Base-by-base conservation (phyloP, 2,113 vertebrate species). In the Perccottus glenii region DNA sequence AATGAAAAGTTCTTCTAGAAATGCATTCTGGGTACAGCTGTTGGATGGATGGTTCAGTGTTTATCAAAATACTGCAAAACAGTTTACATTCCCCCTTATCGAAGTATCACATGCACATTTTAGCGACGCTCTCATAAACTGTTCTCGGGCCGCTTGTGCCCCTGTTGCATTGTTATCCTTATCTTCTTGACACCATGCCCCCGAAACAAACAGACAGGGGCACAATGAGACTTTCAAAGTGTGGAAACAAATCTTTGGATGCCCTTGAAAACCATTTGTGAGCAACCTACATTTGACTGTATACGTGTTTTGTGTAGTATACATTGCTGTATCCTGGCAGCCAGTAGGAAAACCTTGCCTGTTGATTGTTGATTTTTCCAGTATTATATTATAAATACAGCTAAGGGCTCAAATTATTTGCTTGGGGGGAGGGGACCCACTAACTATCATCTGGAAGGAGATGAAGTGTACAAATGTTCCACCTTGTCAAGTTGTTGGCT, bases 11-110 rank as follows among this genome's bases (percentile, higher is more conserved):
- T 64, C 19, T n/a, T 50, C 60, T 3, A 44, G 58, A 68, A 27
- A 55, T 15, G 50, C 55, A 60, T 38, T 7, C 40, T 4, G 3
- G 58, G 19, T 36, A 11, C 53, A 40, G 77, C 44, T 67, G 70
- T 64, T 9, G 44, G 51, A 51, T 45, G 61, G 67, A 63, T 12
- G 36, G 33, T 16, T 44, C 44, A 60, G 38, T 78, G 81, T 84
- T 87, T 84, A 78, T 64, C 10, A 43, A 65, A 55, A 83, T 27
- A 65, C 78, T 45, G 64, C 75, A 64, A 70, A 76, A 81, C 87
- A 77, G 79, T 88, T 88, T 87, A 89, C 77, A 67, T 64, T 73
- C 56, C 44, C 38, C 51, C 81, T 89, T 89, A 87, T 89, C 86
- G 8, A 80, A 85, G 80, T 71, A 81, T 83, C 62, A 36, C 84